A percentile compares a stretch with the other conserved stretches of the same genome.
Evolutionary conservation across 2,113 vertebrate genomes (phyloP).

Genomic region (Zootoca vivipara): DNA sequence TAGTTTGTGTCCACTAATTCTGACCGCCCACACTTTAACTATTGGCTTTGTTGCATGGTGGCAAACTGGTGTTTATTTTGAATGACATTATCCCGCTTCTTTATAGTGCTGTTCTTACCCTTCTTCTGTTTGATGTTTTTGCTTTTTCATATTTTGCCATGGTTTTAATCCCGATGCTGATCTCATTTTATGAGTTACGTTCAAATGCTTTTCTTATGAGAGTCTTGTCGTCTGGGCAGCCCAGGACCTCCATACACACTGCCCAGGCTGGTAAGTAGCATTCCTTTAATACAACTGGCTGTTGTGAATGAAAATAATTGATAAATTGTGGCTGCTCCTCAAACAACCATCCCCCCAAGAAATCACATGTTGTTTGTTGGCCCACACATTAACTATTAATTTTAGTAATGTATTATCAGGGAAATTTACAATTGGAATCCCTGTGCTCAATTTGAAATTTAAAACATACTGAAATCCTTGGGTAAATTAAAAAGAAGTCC

Average conservation of each 20-base stretch:
- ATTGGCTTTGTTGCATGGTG: not conserved
- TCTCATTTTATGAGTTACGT: not conserved
- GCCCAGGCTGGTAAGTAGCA: slow-evolving; percentile 22
- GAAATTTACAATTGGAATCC: not conserved
- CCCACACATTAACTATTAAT: not conserved
- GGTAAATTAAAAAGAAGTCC: not conserved
- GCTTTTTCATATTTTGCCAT: not conserved
- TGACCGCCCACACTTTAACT: no score
- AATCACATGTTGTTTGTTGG: slow-evolving; percentile 47
- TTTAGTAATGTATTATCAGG: not conserved
- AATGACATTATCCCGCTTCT: no score
- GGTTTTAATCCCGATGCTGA: not conserved
- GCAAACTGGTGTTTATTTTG: no score
- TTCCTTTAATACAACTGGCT: not conserved
- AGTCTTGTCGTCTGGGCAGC: no score
- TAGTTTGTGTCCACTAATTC: no score
- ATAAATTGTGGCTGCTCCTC: slow-evolving; percentile 16
- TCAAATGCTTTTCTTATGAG: not conserved
- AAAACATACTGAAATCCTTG: not conserved
- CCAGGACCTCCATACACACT: no score
- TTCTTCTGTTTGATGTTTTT: not conserved
- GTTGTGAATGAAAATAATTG: slow-evolving; percentile 35
- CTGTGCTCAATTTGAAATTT: not conserved
- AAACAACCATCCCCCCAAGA: not conserved
- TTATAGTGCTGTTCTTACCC: not conserved